Percentiles rank a stretch among this genome's conserved stretches.
These are phyloP conservation scores for Caenorhabditis plicata DNA, from an alignment of 2,888 invertebrate genomes.

Conservation along the genomic window DNA sequence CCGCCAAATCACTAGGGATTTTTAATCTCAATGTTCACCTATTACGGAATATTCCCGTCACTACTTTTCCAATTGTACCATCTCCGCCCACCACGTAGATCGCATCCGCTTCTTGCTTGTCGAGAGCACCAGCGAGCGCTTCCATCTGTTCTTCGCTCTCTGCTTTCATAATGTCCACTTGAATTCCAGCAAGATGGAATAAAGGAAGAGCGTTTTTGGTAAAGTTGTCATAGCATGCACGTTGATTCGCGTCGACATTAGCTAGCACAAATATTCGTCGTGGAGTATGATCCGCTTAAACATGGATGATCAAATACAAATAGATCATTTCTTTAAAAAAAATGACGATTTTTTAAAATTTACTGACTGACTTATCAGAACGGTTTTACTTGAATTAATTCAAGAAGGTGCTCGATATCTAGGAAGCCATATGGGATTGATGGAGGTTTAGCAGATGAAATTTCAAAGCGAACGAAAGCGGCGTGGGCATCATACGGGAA, in stretches of 20 bases:
- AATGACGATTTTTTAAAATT: background rate
- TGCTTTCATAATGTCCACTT: conserved; percentile 51
- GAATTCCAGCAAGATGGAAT: conserved; percentile 61
- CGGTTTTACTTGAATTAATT: too few relatives aligned
- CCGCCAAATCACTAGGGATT: background rate
- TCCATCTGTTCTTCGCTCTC: conserved; percentile 54
- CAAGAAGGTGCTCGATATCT: too few relatives aligned
- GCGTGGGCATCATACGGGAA: too few relatives aligned
- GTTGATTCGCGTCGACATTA: conserved; percentile 53
- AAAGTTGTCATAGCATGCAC: conserved; percentile 52
- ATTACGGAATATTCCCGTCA: conserved; percentile 53
- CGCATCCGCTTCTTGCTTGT: conserved; percentile 58
- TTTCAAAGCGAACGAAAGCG: too few relatives aligned
- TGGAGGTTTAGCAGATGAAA: too few relatives aligned
- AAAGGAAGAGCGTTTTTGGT: conserved; percentile 59
- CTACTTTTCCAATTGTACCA: conserved; percentile 55
- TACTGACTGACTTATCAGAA: too few relatives aligned
- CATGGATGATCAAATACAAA: too few relatives aligned
- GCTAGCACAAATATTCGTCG: conserved; percentile 55
- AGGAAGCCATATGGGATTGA: too few relatives aligned
- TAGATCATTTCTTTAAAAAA: too few relatives aligned
- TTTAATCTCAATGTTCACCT: conserved; percentile 5
- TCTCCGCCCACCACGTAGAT: conserved; percentile 63
- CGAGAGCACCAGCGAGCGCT: conserved; percentile 51
- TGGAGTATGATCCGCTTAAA: conserved; percentile 48